Evolutionary conservation across 92 coral and sea anemone species (phyloP), one percentile per base, ranked within the genome.

Genomic region (Isaurus tuberculatus): DNA sequence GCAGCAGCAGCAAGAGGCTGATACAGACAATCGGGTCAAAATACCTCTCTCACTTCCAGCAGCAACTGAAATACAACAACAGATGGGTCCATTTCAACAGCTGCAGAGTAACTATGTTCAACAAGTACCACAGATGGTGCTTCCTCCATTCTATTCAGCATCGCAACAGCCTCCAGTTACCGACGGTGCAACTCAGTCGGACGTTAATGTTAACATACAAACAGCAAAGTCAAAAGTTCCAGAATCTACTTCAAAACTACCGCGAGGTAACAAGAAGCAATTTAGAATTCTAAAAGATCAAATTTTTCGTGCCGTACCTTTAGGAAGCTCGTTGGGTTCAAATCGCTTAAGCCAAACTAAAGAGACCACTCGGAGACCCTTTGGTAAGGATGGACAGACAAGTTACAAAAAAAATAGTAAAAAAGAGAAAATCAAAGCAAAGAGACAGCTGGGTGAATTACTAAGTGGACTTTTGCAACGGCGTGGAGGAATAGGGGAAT

Each of bases 381-480:
- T 70, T 51, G 48, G 40, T 64, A 84, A n/a, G 22, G 28, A 46
- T 64, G 51, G 4, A 46, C 36, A 26, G 19, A 23, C 78, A 73
- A 83, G 42, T 51, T 40, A 6, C 17, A 69, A 84, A 30, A 42
- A 17, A 27, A 32, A 43, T 3, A 83, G 46, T 9, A 51, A 82
- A 27, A 63, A 37, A n/a, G 79, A 46, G n/a, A 48, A n/a, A 5
- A 67, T 26, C 33, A 91, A 74, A 82, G 20, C 81, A 19, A 91
- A 85, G 51, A 34, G 98, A 44, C 98, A 93, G 81, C 84, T 93
- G 42, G 90, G 79, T 49, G 73, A 88, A 57, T 86, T 93, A 27
- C 73, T 90, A 17, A 86, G 64, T 64, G 84, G 90, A 27, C 65
- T 91, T 8, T 40, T 93, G 28, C 91, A 89, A 64, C 83, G 97